Conservation (phyloP, 2,113 vertebrate species). For the Ptychochromis oligacanthus region DNA sequence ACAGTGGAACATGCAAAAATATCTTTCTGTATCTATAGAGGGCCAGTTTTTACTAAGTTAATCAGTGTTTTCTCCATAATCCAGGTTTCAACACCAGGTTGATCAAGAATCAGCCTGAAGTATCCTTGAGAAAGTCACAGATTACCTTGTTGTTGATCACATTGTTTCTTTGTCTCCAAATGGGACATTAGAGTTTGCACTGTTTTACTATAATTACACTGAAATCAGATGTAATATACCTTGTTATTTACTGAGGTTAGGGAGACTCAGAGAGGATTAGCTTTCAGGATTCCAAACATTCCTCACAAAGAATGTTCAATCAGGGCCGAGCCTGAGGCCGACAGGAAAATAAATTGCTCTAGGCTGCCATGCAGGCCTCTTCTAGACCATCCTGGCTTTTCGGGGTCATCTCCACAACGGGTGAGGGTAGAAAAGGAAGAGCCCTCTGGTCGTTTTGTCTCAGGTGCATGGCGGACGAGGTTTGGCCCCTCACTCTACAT, state of each 20-base stretch:
- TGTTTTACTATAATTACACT: neutral
- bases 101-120: neutral
- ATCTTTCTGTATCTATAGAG: neutral
- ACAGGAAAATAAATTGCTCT: slow-evolving; percentile 64
- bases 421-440: slow-evolving; percentile 6
- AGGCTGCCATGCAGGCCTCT: slow-evolving; percentile 14
- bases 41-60: neutral
- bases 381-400: slow-evolving; percentile 18
- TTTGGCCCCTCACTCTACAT: slow-evolving; percentile 51
- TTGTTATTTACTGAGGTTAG: slow-evolving; percentile 26
- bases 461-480: slow-evolving; percentile 42
- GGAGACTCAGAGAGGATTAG: slow-evolving; percentile 26
- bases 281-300: slow-evolving; percentile 76
- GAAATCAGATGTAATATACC: neutral
- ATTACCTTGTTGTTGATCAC: neutral
- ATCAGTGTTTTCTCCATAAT: neutral
- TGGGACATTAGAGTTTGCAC: neutral
- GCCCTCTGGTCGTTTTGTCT: slow-evolving; percentile 28
- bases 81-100: too few species aligned
- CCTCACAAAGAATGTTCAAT: slow-evolving; percentile 71
- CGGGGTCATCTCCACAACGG: slow-evolving; percentile 18
- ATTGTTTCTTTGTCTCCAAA: neutral
- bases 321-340: slow-evolving; percentile 26
- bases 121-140: slow-evolving; percentile 3
- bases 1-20: neutral